Evolutionary conservation across 1,140 invertebrate species (phyloP), one percentile per base, ranked within the genome.

Genomic region (Drosophila watanabei): DNA sequence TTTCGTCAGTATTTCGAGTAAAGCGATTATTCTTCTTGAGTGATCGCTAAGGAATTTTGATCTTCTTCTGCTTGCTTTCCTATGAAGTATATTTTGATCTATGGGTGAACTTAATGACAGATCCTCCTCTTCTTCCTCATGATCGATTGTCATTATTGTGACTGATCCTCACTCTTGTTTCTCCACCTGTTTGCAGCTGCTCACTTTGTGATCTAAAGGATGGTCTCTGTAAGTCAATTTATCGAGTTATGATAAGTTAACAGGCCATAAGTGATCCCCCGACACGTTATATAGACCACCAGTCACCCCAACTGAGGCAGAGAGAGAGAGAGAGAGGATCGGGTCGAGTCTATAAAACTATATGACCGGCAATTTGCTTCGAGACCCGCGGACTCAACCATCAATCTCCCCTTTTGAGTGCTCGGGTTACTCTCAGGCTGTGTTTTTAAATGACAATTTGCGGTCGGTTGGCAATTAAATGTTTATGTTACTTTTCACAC

Each of bases 401-500:
- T 73, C 52, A 59, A 73, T 60, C 71, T 73, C 69, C 71, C 68
- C 68, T 72, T 72, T 73, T 56, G 30, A 39, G 28, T 52, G 57
- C 71, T 73, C 69, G 30, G 62, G 66, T 72, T 71, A 72, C 24
- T 24, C 24, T 24, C 24, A 24, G 24, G 24, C 24, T 24, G 24
- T 24, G 24, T 24, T 57, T 37, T 39, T 57, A 83, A 79, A 86
- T 77, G 76, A 75, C 63, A 68, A 73, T 73, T 73, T 73, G 71
- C 39, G 71, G 48, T 62, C 60, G 66, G 64, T 62, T 51, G 82
- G 82, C 75, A 86, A 78, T 86, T 85, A 85, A 85, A 86, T 75
- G 48, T 85, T 85, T 85, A 85, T 86, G 75, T 66, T 52, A 59
- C 61, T 85, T 82, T 82, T 85, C 79, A 87, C 82, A 85, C 82